A percentile compares a stretch with the other conserved stretches of the same genome.
Conservation (phyloP, 2,113 vertebrate genomes). For the Cyanoliseus patagonus region DNA sequence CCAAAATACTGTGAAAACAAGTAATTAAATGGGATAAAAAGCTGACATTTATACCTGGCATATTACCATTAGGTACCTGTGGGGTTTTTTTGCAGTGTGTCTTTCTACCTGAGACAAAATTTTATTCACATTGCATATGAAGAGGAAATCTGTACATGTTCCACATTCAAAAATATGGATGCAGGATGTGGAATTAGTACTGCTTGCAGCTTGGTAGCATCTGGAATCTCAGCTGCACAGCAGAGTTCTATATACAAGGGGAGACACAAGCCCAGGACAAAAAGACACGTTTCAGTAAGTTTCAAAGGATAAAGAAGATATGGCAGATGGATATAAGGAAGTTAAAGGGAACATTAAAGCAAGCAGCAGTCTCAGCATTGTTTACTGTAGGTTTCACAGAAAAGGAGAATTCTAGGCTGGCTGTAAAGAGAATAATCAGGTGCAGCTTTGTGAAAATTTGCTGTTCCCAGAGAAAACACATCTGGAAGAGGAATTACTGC, state of each 20-base stretch:
- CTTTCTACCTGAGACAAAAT: not conserved
- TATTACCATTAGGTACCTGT: not conserved
- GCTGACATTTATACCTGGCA: not conserved
- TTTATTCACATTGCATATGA: not conserved
- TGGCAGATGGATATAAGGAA: not conserved
- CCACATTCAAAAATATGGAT: not conserved
- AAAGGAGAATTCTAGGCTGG: not conserved
- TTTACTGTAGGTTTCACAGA: not conserved
- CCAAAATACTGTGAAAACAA: not conserved
- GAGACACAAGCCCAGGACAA: not conserved
- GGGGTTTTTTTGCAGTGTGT: not conserved
- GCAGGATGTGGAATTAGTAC: not conserved
- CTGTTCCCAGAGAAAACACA: conserved; percentile 16
- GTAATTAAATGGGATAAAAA: not conserved
- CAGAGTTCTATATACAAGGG: not conserved
- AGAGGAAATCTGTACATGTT: not conserved
- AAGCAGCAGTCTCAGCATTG: not conserved
- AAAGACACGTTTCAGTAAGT: not conserved
- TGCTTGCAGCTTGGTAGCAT: not conserved
- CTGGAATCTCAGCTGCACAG: not conserved
- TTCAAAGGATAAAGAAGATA: not conserved
- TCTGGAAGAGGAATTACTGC: conserved; percentile 39
- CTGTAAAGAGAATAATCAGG: conserved; percentile 19
- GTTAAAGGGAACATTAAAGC: not conserved
- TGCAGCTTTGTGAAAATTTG: conserved; percentile 29